Base-by-base conservation (phyloP, 1,140 invertebrate species). In the Subanguina moxae region DNA sequence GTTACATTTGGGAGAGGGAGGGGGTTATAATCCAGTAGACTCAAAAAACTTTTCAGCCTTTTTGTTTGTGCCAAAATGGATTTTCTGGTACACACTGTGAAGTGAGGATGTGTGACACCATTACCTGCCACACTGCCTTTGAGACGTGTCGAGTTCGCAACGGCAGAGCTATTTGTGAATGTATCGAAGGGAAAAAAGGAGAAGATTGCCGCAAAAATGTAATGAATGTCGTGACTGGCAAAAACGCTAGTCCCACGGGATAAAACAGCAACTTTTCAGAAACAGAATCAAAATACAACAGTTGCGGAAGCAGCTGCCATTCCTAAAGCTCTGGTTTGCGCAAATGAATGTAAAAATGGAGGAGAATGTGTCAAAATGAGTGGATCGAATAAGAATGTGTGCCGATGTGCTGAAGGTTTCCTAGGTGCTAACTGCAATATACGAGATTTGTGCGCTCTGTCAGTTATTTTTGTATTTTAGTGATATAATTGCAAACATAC, bases 341-440 rank as follows among this genome's bases (percentile, higher is more conserved):
- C 48, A 5, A 21, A 21, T 25, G 23, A 52, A 25, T 52, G 48
- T 25, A 25, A 52, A 52, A 52, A 52, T 25, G 48, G 23, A 7
- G 48, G 48, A 3, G 17, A 52, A 52, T 52, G 48, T 25, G 48
- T 52, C 17, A 38, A 38, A 38, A 38, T 3, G 3, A 11, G 3
- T 38, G 32, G 32, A 38, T 11, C 3, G 32, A 11, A 38, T 11
- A 38, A 38, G 32, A 38, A 19, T 21, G n/a, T 52, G 48, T 61
- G 58, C 28, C 3, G 27, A 13, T 61, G 58, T 30, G 19, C 58
- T 3, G 17, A 30, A 25, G 58, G 58, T 19, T 61, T 61, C 28
- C 28, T 61, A 21, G 58, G 58, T 21, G 28, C 28, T n/a, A 61
- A 61, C 28, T 61, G 58, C 21, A 61, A 61, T 28, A 61, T 61